Percentiles rank a stretch among this genome's conserved stretches.
These are phyloP conservation scores for Squalus acanthias DNA, from an alignment of 2,797 vertebrate genomes.

Conservation along the genomic window DNA sequence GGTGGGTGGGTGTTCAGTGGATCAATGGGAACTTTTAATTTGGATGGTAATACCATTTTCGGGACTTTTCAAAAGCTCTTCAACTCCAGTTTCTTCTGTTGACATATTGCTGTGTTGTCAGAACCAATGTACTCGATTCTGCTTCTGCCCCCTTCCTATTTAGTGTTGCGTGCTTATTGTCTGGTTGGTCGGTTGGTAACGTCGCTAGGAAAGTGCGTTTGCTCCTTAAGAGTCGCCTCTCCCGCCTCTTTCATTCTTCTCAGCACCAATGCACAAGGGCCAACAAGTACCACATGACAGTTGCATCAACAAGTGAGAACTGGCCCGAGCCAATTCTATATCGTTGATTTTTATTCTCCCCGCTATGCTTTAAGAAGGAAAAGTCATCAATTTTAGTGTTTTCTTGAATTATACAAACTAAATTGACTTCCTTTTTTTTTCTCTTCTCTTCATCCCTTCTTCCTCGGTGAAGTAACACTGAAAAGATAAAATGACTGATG, in stretches of 20 bases:
- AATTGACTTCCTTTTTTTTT: constrained; percentile 11
- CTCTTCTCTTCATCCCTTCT: constrained; percentile 13
- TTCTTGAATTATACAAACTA: constrained; percentile 9
- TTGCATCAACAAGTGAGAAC: not conserved
- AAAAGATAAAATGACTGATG: not conserved
- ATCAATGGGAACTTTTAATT: not conserved
- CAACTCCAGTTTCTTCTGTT: not conserved
- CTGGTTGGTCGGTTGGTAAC: not conserved
- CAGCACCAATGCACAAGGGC: not conserved
- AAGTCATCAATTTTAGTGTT: not conserved
- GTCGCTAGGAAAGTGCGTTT: not conserved
- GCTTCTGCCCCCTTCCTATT: not conserved
- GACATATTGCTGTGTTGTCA: constrained; percentile 1
- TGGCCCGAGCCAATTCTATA: not conserved
- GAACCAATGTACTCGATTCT: not conserved
- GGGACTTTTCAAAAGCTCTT: not conserved
- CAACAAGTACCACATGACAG: not conserved
- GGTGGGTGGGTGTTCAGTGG: not conserved
- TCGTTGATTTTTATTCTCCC: not conserved
- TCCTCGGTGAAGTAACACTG: not conserved
- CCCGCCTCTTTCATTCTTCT: not conserved
- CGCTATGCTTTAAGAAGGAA: constrained; percentile 20
- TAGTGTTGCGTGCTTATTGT: not conserved
- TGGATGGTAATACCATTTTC: not conserved
- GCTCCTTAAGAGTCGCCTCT: not conserved